Conservation (phyloP, 2,113 vertebrate genomes). For the Gallinago media region DNA sequence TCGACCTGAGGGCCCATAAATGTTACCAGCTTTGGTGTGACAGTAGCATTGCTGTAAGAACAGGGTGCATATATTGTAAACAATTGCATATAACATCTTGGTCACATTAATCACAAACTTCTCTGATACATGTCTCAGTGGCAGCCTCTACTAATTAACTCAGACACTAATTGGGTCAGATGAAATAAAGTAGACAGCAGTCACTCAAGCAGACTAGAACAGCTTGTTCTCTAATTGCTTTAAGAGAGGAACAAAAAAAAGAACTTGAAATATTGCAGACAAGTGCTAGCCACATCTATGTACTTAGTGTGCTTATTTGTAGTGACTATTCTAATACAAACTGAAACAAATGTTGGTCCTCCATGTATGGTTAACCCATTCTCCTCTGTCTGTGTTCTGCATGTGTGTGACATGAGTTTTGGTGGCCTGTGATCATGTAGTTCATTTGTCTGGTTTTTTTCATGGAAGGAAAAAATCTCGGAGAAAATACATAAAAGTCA, state of each 20-base stretch:
- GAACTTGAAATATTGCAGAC: neutral
- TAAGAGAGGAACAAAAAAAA: slow-evolving; percentile 5
- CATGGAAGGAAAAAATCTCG: neutral
- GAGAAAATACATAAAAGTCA: neutral
- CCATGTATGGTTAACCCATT: neutral
- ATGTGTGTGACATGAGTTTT: neutral
- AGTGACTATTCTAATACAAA: neutral
- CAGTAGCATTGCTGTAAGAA: neutral
- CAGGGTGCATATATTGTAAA: neutral
- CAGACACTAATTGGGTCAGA: slow-evolving; percentile 45
- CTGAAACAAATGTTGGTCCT: neutral
- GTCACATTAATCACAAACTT: slow-evolving; percentile 1
- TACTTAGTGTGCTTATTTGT: neutral
- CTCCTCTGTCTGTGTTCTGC: neutral
- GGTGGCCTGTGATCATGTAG: neutral
- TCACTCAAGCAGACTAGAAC: slow-evolving; percentile 52
- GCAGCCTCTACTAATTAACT: slow-evolving; percentile 48
- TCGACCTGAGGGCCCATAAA: neutral
- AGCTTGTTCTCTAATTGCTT: slow-evolving; percentile 48
- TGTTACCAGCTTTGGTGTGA: neutral
- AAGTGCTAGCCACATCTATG: neutral
- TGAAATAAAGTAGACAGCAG: slow-evolving; percentile 54
- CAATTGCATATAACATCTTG: neutral
- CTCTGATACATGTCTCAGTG: neutral
- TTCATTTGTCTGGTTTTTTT: neutral